These are phyloP conservation scores for Sebastes diaconus DNA, from an alignment of 2,797 vertebrate genomes.

Conservation along the genomic window DNA sequence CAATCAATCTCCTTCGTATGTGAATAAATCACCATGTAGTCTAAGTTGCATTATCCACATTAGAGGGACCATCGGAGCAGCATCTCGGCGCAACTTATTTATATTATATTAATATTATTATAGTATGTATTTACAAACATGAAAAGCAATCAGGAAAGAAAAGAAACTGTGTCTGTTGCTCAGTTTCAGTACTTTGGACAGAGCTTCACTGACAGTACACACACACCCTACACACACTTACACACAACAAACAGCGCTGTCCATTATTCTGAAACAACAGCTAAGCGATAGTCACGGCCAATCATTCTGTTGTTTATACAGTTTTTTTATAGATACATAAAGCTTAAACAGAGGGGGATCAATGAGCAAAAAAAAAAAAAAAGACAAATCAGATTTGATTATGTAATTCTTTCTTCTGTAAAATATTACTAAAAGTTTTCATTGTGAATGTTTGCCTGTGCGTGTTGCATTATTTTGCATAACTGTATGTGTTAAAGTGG, in stretches of 20 bases:
- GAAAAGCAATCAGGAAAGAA: background rate
- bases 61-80: background rate
- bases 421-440: background rate
- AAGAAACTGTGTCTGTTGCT: background rate
- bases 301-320: background rate
- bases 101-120: too few species aligned
- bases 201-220: background rate
- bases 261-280: background rate
- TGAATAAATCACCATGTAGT: background rate
- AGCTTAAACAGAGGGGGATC: background rate
- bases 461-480: background rate
- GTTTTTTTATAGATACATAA: background rate
- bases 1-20: background rate
- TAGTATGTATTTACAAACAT: background rate
- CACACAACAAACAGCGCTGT: background rate
- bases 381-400: too few species aligned
- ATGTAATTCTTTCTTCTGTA: too few species aligned
- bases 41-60: background rate
- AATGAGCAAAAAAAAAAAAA: background rate
- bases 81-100: background rate
- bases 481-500: background rate
- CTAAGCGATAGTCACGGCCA: background rate
- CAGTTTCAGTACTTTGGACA: background rate
- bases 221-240: background rate
- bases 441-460: background rate